These are phyloP conservation scores for Ennomos erosarius DNA, from an alignment of 2,888 invertebrate species.

Conservation along the genomic window DNA sequence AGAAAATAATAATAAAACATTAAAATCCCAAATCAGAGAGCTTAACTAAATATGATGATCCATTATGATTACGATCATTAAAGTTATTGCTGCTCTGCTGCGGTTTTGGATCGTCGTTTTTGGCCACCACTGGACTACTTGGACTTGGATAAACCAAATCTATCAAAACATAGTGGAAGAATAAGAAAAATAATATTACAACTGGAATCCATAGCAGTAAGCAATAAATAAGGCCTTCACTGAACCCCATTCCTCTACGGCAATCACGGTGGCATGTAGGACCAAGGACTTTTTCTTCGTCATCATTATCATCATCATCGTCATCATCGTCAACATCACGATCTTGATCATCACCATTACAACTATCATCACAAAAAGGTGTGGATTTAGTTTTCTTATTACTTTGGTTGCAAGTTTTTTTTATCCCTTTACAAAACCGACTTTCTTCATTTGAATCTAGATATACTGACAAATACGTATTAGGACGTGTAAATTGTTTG, in stretches of 20 bases:
- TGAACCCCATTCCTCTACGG: conserved; percentile 51
- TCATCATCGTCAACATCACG: not conserved
- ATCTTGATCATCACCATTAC: not conserved
- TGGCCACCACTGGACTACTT: not conserved
- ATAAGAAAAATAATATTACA: conserved; percentile 51
- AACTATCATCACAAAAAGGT: no score
- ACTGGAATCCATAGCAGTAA: conserved; percentile 64
- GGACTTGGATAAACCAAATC: conserved; percentile 35
- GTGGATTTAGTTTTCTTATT: no score
- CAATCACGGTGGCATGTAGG: not conserved
- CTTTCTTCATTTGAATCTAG: not conserved
- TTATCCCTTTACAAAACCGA: not conserved
- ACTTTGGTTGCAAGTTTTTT: not conserved
- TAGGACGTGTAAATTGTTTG: not conserved
- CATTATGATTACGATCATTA: conserved; percentile 19
- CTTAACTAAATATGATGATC: conserved; percentile 44
- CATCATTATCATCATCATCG: conserved; percentile 15
- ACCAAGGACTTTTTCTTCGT: conserved; percentile 22
- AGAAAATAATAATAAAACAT: conserved; percentile 26
- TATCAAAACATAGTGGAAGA: conserved; percentile 57
- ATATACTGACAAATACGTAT: not conserved
- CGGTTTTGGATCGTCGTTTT: not conserved
- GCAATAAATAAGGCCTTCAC: conserved; percentile 62
- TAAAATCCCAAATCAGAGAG: conserved; percentile 69
- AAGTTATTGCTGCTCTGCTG: not conserved